Evolutionary conservation across 1,140 invertebrate genomes (phyloP), one percentile per base, ranked within the genome.

Genomic region (Cotesia chilonis): DNA sequence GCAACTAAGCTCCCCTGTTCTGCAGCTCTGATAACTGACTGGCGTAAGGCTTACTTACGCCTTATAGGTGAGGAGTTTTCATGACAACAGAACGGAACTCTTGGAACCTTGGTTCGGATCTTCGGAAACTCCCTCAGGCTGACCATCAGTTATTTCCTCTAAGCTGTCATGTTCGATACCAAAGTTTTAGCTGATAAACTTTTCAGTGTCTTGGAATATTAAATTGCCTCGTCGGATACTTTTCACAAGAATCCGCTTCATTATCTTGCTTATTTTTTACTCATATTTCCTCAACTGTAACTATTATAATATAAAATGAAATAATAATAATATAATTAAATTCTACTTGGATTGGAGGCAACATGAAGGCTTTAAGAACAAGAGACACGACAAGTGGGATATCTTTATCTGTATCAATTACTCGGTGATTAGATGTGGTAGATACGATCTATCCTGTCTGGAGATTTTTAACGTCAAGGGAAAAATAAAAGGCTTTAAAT

Each of bases 381-480:
- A 47, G 41, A 71, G 36, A 70, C 68, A 20, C 41, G 64, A 70
- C 77, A 78, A 75, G 74, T 74, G 79, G 47, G 82, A 87, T 87
- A 86, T 87, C 85, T 87, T 85, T 81, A 85, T 87, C 78, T 82
- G 85, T 86, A 87, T 87, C 85, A 87, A 87, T 87, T 87, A 87
- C 85, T 87, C 84, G 79, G 81, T 82, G 86, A 87, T 87, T 87
- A 87, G 85, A 87, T 87, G 41, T 47, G 82, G 64, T 80, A 86
- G 85, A 87, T 87, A 87, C 80, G 80, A 69, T 75, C 71, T 71
- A 41, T 68, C 38, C 61, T 64, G 64, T 57, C 37, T 63, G 17
- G 37, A 36, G 68, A 41, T 37, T 38, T 14, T 20, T 36, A 64
- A 68, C 70, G 73, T 73, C 73, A 60, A 65, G 51, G 67, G 65